phyloP scores from a whole-genome alignment of 2,888 invertebrate genomes.

The Microchrysa polita region DNA sequence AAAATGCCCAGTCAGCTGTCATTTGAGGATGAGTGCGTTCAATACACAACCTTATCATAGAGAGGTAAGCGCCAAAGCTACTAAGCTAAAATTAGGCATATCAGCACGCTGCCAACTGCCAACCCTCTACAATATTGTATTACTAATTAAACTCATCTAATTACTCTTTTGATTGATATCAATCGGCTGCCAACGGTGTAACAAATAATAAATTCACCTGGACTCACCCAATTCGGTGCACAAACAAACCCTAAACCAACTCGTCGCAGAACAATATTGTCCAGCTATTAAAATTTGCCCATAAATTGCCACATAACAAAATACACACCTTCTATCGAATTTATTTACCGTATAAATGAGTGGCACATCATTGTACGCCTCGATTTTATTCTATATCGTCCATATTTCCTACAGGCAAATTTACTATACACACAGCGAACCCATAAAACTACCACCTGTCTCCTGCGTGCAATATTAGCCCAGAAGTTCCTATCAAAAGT shows the following conservation, averaged over 20 bases:
- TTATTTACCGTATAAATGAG: no score
- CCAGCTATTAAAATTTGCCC: not conserved
- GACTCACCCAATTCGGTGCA: slow-evolving; percentile 4
- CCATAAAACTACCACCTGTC: slow-evolving; percentile 33
- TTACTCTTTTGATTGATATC: slow-evolving; percentile 2
- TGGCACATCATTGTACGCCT: no score
- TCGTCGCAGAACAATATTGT: not conserved
- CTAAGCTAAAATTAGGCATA: no score
- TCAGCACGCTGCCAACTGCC: no score
- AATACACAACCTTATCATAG: no score
- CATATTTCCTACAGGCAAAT: not conserved
- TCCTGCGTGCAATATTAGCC: slow-evolving; percentile 29
- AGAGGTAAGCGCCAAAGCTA: no score
- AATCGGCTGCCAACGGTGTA: not conserved
- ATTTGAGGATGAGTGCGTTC: no score
- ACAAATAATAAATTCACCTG: not conserved
- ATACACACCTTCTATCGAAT: slow-evolving; percentile 27
- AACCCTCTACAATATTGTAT: no score
- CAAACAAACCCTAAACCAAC: not conserved
- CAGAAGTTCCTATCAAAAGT: slow-evolving; percentile 36
- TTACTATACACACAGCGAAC: not conserved
- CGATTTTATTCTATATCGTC: not conserved
- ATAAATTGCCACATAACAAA: slow-evolving; percentile 43
- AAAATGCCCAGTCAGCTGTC: no score
- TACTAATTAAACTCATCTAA: not conserved